These are phyloP conservation scores for Anthopleura sola DNA, from an alignment of 64 coral and sea anemone genomes.

Conservation along the genomic window DNA sequence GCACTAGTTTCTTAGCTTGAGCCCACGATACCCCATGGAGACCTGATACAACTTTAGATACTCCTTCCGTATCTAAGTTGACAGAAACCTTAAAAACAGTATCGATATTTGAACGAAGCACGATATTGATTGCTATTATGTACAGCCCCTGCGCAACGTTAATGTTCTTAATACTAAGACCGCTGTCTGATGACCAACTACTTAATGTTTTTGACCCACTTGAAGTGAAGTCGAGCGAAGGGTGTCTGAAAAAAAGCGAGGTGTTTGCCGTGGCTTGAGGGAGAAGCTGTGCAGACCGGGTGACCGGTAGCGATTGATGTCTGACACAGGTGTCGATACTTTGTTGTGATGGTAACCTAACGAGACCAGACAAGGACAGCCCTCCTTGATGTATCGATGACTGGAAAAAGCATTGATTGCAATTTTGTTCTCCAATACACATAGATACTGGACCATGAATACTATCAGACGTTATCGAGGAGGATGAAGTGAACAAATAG, in stretches of 20 bases:
- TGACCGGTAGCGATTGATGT: background rate
- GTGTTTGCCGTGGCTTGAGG: background rate
- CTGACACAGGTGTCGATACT: background rate
- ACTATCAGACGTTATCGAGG: background rate
- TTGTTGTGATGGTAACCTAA: background rate
- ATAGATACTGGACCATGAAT: background rate
- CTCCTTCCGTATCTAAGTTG: background rate
- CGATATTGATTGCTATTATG: background rate
- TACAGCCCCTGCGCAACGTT: constrained; percentile 6
- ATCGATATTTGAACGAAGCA: background rate
- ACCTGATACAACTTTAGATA: background rate
- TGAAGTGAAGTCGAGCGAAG: background rate
- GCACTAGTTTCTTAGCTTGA: background rate
- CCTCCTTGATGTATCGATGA: background rate
- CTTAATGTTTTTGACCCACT: background rate
- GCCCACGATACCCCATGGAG: background rate
- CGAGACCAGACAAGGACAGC: background rate
- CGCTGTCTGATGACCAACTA: background rate
- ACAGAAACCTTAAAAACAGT: background rate
- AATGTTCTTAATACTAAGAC: background rate
- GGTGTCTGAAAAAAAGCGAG: background rate
- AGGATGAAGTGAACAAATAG: background rate
- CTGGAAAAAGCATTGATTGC: background rate
- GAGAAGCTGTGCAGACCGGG: constrained; percentile 16
- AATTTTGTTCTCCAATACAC: constrained; percentile 10